Evolutionary conservation across 2,113 vertebrate species (phyloP), one percentile per base, ranked within the genome.

Genomic region (Scomber japonicus): DNA sequence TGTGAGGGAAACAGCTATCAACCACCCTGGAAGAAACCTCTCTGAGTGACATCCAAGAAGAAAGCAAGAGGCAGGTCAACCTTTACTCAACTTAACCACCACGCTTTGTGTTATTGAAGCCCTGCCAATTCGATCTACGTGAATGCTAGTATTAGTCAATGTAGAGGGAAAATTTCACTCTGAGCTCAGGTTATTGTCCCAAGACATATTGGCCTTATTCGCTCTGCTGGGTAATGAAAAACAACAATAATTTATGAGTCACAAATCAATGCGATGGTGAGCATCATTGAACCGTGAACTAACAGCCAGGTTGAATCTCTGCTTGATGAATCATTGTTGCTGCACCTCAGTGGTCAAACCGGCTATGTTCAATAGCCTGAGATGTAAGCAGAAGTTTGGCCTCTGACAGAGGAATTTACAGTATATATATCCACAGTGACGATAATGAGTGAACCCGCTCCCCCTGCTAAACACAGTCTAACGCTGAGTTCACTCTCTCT

Each of bases 201-300:
- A 57, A 60, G 75, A 80, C 80, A 71, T 72, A 60, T 73, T 31
- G 46, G 49, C 79, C 64, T 63, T 59, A 73, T 81, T 75, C 24
- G 31, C 73, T 71, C 27, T 57, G 84, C 83, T 62, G 77, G 59
- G 80, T 71, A 84, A 90, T 83, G 88, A 92, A 89, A 27, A 91
- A 87, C 30, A 49, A 87, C 86, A 88, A 87, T 87, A 83, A 89
- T 81, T 86, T 80, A 82, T 82, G 85, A 89, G 85, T 88, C 83
- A 89, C 77, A 77, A 88, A 85, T 92, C 90, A 81, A 78, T 85
- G 68, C 6, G 40, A 81, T 73, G 71, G 76, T 61, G 63, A 78
- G 82, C 81, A 21, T 75, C 78, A 75, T 5, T 82, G 91, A 88
- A 90, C 82, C 78, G 30, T 87, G 83, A 87, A 88, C 79, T 27